Conservation (phyloP, 2,113 vertebrate genomes). For the Atherinomorus stipes region DNA sequence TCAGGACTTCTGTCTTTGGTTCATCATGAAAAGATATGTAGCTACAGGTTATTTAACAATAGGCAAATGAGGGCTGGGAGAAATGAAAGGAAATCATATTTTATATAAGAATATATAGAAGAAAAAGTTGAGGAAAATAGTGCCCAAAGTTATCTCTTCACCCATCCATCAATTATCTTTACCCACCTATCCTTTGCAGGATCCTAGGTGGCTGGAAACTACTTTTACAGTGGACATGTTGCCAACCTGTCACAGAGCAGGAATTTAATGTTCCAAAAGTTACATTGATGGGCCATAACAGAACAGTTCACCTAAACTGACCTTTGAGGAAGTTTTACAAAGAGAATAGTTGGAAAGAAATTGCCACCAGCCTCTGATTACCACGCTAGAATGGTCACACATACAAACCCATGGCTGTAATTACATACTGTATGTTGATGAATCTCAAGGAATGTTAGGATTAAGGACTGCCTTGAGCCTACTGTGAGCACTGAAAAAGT, state of each 20-base stretch:
- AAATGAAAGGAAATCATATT: neutral
- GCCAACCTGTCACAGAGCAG: neutral
- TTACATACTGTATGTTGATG: neutral
- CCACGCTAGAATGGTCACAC: neutral
- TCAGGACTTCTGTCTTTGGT: conserved; percentile 29
- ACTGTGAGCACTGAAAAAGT: neutral
- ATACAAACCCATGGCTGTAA: neutral
- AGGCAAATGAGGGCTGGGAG: neutral
- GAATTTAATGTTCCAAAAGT: neutral
- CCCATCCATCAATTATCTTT: conserved; percentile 9
- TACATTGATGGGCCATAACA: neutral
- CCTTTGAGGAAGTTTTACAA: neutral
- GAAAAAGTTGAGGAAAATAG: neutral
- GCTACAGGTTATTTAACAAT: conserved; percentile 24
- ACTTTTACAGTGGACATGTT: conserved; percentile 1
- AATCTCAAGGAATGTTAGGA: neutral
- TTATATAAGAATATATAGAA: too few species aligned
- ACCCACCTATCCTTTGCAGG: neutral
- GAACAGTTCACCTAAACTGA: neutral
- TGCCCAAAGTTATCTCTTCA: neutral
- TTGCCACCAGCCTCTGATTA: neutral
- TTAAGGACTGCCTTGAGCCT: too few species aligned
- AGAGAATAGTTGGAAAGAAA: neutral
- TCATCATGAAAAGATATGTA: conserved; percentile 15
- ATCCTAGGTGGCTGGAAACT: neutral